Conservation (phyloP, 2,113 vertebrate species). For the Artemisiospiza belli region DNA sequence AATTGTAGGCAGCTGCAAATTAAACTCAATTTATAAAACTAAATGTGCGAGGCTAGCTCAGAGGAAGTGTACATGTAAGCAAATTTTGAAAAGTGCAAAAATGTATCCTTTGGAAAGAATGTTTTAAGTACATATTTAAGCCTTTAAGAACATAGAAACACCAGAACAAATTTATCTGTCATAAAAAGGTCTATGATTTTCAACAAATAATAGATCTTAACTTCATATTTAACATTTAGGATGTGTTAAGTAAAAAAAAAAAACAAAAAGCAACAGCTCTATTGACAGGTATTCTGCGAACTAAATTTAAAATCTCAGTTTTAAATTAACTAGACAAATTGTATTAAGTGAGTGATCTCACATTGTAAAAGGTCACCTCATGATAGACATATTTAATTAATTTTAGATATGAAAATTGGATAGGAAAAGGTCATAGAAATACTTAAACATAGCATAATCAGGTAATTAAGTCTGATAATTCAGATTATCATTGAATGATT, state of each 20-base stretch:
- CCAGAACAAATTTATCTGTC: neutral
- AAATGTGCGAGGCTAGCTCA: neutral
- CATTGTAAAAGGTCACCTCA: slow-evolving; percentile 12
- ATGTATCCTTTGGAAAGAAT: neutral
- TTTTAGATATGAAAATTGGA: slow-evolving; percentile 35
- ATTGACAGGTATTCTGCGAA: neutral
- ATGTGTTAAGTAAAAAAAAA: neutral
- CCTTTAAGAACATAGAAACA: neutral
- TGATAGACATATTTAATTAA: slow-evolving; percentile 4
- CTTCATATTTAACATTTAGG: neutral
- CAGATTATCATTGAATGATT: slow-evolving; percentile 21
- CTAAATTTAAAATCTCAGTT: neutral
- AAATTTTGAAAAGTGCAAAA: neutral
- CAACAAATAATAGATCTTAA: neutral
- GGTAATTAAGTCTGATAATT: slow-evolving; percentile 55
- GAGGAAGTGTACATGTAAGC: neutral
- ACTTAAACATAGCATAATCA: slow-evolving; percentile 50
- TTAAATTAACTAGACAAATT: neutral
- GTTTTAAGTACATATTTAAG: neutral
- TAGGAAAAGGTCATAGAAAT: slow-evolving; percentile 44
- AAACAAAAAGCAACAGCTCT: neutral
- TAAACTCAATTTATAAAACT: neutral
- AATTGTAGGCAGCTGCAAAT: neutral
- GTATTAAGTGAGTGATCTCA: neutral
- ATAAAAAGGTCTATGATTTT: neutral